Conservation (phyloP, 2,797 vertebrate species). For the Notamacropus eugenii region DNA sequence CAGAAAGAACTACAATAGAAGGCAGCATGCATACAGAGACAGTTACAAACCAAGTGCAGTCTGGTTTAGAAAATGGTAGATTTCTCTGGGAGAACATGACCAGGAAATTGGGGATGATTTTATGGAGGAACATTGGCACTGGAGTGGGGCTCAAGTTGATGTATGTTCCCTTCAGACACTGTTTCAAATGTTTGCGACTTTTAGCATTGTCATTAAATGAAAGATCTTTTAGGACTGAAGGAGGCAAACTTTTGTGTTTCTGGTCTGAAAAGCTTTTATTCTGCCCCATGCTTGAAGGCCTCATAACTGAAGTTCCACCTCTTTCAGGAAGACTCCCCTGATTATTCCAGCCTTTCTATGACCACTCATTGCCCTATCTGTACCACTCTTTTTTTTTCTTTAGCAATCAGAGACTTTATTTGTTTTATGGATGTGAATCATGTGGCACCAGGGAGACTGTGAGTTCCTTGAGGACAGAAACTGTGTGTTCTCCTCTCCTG, state of each 20-base stretch:
- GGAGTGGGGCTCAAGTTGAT: neutral
- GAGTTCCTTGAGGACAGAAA: neutral
- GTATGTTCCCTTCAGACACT: neutral
- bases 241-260: neutral
- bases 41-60: neutral
- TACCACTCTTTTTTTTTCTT: neutral
- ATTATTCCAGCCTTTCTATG: neutral
- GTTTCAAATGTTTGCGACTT: neutral
- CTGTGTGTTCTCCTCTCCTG: neutral
- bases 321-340: neutral
- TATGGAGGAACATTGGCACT: neutral
- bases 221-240: neutral
- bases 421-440: neutral
- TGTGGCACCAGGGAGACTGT: neutral
- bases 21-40: neutral
- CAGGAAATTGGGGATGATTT: neutral
- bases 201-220: neutral
- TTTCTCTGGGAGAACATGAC: neutral
- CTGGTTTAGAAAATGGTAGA: neutral
- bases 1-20: neutral
- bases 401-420: neutral
- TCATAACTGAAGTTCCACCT: neutral
- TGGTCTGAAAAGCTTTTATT: neutral
- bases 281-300: neutral
- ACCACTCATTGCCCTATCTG: neutral